Percentiles rank a stretch among this genome's conserved stretches.
These are phyloP conservation scores for Euura lappo DNA, from an alignment of 1,140 invertebrate species.

Conservation along the genomic window DNA sequence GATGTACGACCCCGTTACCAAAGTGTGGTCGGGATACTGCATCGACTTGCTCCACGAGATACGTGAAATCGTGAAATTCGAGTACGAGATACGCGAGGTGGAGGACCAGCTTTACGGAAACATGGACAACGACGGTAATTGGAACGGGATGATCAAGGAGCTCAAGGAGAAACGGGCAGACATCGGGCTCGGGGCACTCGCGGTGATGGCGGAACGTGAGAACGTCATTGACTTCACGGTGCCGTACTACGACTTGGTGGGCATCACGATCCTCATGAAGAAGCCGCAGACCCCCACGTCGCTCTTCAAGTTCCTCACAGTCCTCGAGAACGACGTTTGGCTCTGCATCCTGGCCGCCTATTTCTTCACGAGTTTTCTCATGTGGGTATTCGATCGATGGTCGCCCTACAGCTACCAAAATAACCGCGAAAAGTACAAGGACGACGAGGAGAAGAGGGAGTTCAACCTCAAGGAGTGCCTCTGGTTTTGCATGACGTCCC, in stretches of 20 bases:
- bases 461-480: conserved; percentile 96
- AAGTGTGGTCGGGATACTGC: conserved; percentile 88
- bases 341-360: conserved; percentile 94
- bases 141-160: conserved; percentile 93
- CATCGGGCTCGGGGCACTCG: conserved; percentile 85
- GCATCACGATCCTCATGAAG: conserved; percentile 91
- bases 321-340: conserved; percentile 96
- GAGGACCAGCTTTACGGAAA: conserved; percentile 83
- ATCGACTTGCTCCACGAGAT: conserved; percentile 91
- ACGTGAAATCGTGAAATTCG: conserved; percentile 81
- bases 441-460: conserved; percentile 93
- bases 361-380: conserved; percentile 91
- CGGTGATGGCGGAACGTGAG: conserved; percentile 94
- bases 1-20: conserved; percentile 70
- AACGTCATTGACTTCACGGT: conserved; percentile 94
- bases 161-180: conserved; percentile 90
- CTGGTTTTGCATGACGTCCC: conserved; percentile 99
- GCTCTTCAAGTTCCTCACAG: conserved; percentile 96
- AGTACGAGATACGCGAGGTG: conserved; percentile 84
- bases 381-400: conserved; percentile 96
- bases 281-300: conserved; percentile 82
- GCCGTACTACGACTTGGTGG: conserved; percentile 94
- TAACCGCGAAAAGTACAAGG: conserved; percentile 89
- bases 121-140: conserved; percentile 85
- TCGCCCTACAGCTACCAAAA: conserved; percentile 97